A percentile compares a stretch with the other conserved stretches of the same genome.
phyloP scores from a whole-genome alignment of 2,797 vertebrate species.

The Onychomys arenicola region DNA sequence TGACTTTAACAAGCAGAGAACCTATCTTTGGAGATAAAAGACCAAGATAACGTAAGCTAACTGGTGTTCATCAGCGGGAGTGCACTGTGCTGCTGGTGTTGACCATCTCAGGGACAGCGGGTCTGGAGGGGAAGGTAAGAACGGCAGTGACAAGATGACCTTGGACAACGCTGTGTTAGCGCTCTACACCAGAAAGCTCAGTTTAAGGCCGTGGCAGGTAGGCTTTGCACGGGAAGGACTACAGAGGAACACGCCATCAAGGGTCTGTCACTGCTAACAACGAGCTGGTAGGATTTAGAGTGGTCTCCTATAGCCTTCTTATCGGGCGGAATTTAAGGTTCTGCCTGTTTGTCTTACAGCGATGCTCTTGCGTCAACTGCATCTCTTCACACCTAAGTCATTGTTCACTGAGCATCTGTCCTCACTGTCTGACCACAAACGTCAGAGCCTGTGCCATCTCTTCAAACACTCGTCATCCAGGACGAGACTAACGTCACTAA shows the following conservation, averaged over 20 bases:
- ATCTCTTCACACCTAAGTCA: slow-evolving; percentile 13
- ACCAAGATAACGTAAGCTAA: slow-evolving; percentile 18
- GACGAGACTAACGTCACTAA: background rate
- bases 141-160: background rate
- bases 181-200: background rate
- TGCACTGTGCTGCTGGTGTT: background rate
- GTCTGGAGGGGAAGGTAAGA: background rate
- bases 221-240: slow-evolving; percentile 27
- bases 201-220: background rate
- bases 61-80: background rate
- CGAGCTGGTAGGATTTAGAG: background rate
- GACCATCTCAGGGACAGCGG: background rate
- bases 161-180: background rate
- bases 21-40: slow-evolving; percentile 18
- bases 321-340: background rate
- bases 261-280: background rate
- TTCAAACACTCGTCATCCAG: slow-evolving; percentile 28
- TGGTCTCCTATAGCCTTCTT: background rate
- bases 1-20: slow-evolving; percentile 33
- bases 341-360: background rate
- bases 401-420: background rate
- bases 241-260: background rate
- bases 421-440: slow-evolving; percentile 2
- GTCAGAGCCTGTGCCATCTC: background rate
- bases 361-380: background rate